Percentiles rank a stretch among this genome's conserved stretches.
phyloP scores from a whole-genome alignment of 2,113 vertebrate genomes.

The Cervus canadensis region DNA sequence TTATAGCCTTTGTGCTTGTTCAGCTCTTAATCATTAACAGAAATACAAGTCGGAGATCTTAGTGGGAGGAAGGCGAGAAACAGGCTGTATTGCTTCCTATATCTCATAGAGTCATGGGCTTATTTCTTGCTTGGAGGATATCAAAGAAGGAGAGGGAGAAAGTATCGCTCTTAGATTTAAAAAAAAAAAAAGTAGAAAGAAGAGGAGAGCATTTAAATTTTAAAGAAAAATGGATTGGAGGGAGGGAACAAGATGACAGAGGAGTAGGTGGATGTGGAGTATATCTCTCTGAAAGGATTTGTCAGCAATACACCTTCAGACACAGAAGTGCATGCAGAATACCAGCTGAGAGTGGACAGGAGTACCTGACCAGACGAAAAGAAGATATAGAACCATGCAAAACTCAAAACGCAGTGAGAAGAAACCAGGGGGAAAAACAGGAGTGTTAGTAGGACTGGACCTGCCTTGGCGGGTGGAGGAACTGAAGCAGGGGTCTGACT shows the following conservation, averaged over 20 bases:
- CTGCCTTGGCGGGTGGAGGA: not conserved
- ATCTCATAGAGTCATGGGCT: not conserved
- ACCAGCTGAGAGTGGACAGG: not conserved
- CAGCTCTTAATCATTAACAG: not conserved
- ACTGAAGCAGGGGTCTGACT: not conserved
- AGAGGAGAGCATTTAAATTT: not conserved
- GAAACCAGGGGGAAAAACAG: not conserved
- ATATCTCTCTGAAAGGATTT: not conserved
- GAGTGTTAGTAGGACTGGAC: not conserved
- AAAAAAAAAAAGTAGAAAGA: not conserved
- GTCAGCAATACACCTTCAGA: not conserved
- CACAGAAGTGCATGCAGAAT: not conserved
- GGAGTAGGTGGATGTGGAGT: not conserved
- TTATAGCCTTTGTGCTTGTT: not conserved
- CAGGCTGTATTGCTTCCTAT: not conserved
- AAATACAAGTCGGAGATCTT: not conserved
- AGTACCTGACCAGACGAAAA: not conserved
- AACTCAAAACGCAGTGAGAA: not conserved
- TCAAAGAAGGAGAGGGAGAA: not conserved
- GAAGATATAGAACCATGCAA: not conserved
- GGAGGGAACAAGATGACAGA: not conserved
- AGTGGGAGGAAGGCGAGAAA: not conserved
- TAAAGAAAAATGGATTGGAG: not conserved
- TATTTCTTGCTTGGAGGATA: not conserved
- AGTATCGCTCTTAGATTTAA: not conserved